Conservation (phyloP, 2,113 vertebrate species). For the Sinocyclocheilus grahami region DNA sequence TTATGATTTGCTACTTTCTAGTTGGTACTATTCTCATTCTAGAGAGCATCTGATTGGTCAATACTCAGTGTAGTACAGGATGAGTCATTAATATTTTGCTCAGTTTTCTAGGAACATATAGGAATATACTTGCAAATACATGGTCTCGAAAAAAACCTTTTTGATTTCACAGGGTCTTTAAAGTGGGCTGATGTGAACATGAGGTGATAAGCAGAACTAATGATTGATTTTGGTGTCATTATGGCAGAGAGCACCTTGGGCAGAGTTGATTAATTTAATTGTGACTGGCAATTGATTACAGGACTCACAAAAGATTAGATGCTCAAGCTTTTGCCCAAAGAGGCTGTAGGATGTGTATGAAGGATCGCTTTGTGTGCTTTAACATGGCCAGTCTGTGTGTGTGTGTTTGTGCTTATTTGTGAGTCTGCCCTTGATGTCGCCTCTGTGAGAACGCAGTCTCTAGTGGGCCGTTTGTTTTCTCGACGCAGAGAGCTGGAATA, state of each 20-base stretch:
- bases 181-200: not conserved
- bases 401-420: slow-evolving; percentile 32
- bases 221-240: slow-evolving; percentile 44
- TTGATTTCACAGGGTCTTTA: not conserved
- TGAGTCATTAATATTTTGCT: not conserved
- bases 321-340: slow-evolving; percentile 31
- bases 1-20: not conserved
- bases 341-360: not conserved
- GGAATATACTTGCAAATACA: not conserved
- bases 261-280: slow-evolving; percentile 24
- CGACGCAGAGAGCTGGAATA: not conserved
- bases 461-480: slow-evolving; percentile 15
- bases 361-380: not conserved
- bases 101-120: not conserved
- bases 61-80: not conserved
- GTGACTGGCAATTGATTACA: slow-evolving; percentile 37
- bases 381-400: not conserved
- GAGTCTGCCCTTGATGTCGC: slow-evolving; percentile 31
- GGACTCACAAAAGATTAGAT: slow-evolving; percentile 40
- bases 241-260: slow-evolving; percentile 21
- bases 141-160: not conserved
- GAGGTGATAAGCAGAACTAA: not conserved
- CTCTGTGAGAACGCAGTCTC: slow-evolving; percentile 24
- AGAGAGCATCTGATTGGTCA: not conserved
- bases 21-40: not conserved